Evolutionary conservation across 2,888 invertebrate genomes (phyloP).

Genomic region (Oasisia sp.): DNA sequence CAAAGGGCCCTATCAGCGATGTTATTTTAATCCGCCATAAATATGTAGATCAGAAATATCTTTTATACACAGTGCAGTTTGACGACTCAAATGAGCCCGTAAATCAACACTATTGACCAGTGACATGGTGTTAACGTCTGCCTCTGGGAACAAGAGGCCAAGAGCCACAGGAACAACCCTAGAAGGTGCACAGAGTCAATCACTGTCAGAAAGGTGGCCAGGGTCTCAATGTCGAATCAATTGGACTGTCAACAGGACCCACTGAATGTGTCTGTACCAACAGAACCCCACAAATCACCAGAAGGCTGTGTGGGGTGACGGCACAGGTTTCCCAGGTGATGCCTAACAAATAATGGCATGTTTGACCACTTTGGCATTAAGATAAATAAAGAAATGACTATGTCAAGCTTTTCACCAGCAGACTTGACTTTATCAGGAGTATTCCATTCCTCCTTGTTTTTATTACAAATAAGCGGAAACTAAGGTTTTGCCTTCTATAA

Average conservation of each 20-base stretch:
- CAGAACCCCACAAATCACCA: background rate
- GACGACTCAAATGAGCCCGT: background rate
- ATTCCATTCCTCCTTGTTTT: background rate
- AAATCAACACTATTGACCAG: background rate
- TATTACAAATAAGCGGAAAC: background rate
- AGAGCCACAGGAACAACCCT: background rate
- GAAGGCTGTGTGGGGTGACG: background rate
- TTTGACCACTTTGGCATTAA: background rate
- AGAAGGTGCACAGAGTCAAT: background rate
- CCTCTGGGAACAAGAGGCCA: background rate
- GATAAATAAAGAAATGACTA: background rate
- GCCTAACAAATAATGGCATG: background rate
- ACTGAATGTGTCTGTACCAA: background rate
- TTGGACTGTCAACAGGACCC: background rate
- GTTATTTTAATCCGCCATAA: background rate
- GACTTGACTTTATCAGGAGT: background rate
- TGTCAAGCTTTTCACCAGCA: background rate
- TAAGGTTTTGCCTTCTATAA: background rate
- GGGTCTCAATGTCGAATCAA: background rate
- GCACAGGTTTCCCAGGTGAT: background rate
- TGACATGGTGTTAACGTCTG: background rate
- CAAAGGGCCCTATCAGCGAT: background rate
- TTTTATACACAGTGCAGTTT: background rate
- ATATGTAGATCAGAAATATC: slow-evolving; percentile 1
- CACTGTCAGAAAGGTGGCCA: background rate